Evolutionary conservation across 2,113 vertebrate species (phyloP).

Genomic region (Chelonoidis abingdonii): DNA sequence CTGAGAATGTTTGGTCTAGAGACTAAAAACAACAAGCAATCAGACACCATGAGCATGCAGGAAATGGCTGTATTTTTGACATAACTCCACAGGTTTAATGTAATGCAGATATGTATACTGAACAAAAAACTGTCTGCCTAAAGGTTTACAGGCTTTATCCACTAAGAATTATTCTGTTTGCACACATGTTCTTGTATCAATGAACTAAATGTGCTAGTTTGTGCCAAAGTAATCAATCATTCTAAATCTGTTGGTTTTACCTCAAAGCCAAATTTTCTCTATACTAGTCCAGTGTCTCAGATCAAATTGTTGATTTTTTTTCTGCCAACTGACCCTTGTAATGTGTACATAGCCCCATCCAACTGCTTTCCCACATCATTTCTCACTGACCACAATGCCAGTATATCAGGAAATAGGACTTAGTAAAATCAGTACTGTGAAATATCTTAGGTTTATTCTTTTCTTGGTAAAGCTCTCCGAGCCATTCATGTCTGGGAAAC

Average conservation of each 20-base stretch:
- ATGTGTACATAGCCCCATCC: fast-evolving
- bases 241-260: constrained; percentile 64
- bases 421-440: neutral
- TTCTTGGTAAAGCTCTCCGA: neutral
- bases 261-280: constrained; percentile 58
- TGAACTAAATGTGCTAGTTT: constrained; percentile 50
- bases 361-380: neutral
- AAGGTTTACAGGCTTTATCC: neutral
- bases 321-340: constrained; percentile 24
- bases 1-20: neutral
- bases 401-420: neutral
- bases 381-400: neutral
- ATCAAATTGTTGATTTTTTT: constrained; percentile 14
- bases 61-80: neutral
- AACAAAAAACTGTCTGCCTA: neutral
- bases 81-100: neutral
- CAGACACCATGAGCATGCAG: constrained; percentile 21
- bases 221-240: constrained; percentile 45
- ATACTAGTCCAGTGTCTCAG: constrained; percentile 35
- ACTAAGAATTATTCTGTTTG: constrained; percentile 47
- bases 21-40: neutral
- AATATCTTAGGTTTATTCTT: neutral
- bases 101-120: constrained; percentile 37
- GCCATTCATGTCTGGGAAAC: neutral
- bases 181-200: constrained; percentile 39